Evolutionary conservation across 1,140 invertebrate species (phyloP).

Genomic region (Drosophila miranda): DNA sequence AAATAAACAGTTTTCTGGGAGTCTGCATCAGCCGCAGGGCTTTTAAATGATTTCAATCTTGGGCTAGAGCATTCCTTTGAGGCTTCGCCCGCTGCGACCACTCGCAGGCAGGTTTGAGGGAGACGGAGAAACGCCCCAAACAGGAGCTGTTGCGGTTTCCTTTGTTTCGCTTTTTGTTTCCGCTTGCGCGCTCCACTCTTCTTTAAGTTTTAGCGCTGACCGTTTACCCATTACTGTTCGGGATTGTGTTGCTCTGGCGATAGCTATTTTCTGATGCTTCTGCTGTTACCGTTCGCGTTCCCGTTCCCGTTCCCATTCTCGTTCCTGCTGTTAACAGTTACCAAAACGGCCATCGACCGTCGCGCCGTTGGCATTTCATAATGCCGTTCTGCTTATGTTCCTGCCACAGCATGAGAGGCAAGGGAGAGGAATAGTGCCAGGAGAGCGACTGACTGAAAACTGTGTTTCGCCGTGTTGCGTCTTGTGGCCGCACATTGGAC

Average conservation of each 20-base stretch:
- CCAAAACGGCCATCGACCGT: slow-evolving; percentile 50
- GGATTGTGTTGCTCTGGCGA: slow-evolving; percentile 11
- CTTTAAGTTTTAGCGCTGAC: slow-evolving; percentile 30
- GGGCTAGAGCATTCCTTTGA: no score
- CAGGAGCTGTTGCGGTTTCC: no score
- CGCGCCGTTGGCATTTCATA: slow-evolving; percentile 66
- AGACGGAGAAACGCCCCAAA: no score
- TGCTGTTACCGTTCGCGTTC: slow-evolving; percentile 4
- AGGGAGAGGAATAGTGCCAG: background rate
- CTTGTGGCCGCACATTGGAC: slow-evolving; percentile 38
- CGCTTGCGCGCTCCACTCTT: no score
- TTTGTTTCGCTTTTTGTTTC: no score
- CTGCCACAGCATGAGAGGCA: slow-evolving; percentile 8
- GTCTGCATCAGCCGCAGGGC: no score
- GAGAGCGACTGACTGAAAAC: slow-evolving; percentile 12
- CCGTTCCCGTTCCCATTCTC: no score
- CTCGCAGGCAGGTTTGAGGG: no score
- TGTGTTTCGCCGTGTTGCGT: slow-evolving; percentile 43
- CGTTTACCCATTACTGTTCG: slow-evolving; percentile 10
- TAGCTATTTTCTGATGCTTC: slow-evolving; percentile 24
- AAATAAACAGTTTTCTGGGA: no score
- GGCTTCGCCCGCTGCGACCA: no score
- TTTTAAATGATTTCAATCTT: no score
- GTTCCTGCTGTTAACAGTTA: slow-evolving; percentile 34
- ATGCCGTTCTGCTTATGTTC: slow-evolving; percentile 46